These are phyloP conservation scores for Manis crassicaudata DNA, from an alignment of 2,797 vertebrate species.

Conservation along the genomic window DNA sequence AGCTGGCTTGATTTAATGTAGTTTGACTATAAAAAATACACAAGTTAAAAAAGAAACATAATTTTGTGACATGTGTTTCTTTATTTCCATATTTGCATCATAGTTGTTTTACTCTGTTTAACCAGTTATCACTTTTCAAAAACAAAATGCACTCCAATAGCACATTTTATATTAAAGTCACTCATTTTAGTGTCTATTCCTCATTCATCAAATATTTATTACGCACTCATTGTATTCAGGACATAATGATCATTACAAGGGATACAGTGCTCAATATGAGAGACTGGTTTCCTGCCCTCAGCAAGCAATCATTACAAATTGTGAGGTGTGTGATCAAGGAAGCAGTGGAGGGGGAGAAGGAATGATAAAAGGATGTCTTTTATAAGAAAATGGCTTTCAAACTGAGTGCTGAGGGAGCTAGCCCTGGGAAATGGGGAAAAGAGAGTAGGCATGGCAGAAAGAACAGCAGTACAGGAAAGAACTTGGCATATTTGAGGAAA, in stretches of 20 bases:
- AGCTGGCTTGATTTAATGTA: slow-evolving; percentile 53
- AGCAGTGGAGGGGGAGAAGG: background rate
- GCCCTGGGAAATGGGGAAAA: background rate
- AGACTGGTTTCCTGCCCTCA: background rate
- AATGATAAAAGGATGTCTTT: background rate
- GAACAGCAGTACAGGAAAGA: background rate
- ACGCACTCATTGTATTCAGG: background rate
- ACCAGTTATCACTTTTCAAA: background rate
- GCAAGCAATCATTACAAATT: background rate
- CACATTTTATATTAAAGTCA: slow-evolving; percentile 28
- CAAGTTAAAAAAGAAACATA: slow-evolving; percentile 44
- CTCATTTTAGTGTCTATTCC: background rate
- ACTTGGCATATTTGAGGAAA: background rate
- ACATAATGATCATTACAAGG: background rate
- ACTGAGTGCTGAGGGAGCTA: background rate
- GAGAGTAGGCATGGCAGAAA: background rate
- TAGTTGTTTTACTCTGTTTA: background rate
- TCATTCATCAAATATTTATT: slow-evolving; percentile 38
- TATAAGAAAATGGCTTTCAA: background rate
- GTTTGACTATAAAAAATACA: slow-evolving; percentile 40
- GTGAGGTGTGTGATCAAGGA: background rate
- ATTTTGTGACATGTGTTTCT: slow-evolving; percentile 46
- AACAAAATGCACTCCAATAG: slow-evolving; percentile 34
- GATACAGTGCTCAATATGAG: background rate
- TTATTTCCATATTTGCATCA: background rate